phyloP scores from a whole-genome alignment of 2,888 invertebrate genomes.

The Drosophila suboccidentalis region DNA sequence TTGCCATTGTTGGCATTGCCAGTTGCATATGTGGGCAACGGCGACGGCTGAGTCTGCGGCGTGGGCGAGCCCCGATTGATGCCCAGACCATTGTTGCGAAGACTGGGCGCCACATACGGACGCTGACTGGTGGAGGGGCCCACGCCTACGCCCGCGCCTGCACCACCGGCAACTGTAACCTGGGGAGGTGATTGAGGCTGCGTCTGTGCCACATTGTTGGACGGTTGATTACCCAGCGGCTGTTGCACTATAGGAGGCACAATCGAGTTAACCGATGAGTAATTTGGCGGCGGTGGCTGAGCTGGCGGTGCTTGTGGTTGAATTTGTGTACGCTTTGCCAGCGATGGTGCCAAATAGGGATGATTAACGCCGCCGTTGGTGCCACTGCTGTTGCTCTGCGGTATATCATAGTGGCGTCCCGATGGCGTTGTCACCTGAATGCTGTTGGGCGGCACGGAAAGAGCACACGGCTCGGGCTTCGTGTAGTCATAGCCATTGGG shows the following conservation, averaged over 20 bases:
- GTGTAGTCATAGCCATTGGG: conserved; percentile 79
- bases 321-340: conserved; percentile 73
- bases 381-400: conserved; percentile 77
- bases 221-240: conserved; percentile 31
- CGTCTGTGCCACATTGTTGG: conserved; percentile 36
- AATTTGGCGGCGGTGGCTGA: conserved; percentile 50
- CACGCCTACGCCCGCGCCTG: conserved; percentile 27
- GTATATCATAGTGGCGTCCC: conserved; percentile 81
- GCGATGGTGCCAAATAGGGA: conserved; percentile 83
- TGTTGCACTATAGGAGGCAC: conserved; percentile 54
- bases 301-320: conserved; percentile 40
- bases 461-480: conserved; percentile 56
- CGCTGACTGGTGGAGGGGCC: conserved; percentile 80
- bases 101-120: conserved; percentile 83
- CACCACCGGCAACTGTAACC: conserved; percentile 13
- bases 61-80: conserved; percentile 63
- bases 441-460: conserved; percentile 68
- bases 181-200: conserved; percentile 33
- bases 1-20: conserved; percentile 34
- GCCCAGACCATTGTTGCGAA: conserved; percentile 79
- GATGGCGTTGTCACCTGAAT: conserved; percentile 80
- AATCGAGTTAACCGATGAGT: conserved; percentile 62
- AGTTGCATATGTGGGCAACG: conserved; percentile 22
- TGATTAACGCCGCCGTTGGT: conserved; percentile 65
- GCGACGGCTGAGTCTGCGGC: conserved; percentile 24